Base-by-base conservation (phyloP, 1,140 invertebrate species). In the Calliphora vicina region DNA sequence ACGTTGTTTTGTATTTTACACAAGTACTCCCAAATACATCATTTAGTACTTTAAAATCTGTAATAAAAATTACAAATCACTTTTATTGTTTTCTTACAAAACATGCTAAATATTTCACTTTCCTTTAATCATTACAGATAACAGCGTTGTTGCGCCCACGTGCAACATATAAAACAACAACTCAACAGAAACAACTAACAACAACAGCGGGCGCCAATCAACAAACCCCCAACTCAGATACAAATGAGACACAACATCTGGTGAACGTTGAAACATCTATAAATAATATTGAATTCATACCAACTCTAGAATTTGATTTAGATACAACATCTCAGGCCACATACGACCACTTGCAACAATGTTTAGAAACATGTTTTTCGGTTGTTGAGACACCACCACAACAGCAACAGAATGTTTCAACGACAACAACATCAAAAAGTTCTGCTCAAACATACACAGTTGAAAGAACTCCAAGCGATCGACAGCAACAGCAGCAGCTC, bases 371-470 rank as follows among this genome's bases (percentile, higher is more conserved):
- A 67, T 67, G 20, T 67, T 67, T 67, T 8, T n/a, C 10, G 3
- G 35, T 45, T 43, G 74, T 17, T 78, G 35, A 20, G 35, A 10
- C 6, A 35, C 6, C 10, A 35, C 35, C 35, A 35, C 6, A 1
- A 6, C 35, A 35, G 35, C 35, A 35, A 35, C 35, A 35, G 35
- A 5, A 35, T 35, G 35, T 6, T 35, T 35, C 35, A 5, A 35
- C 35, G 10, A 35, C 35, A 35, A 35, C 29, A 80, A 2, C 80
- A n/a, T 50, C 80, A 81, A 86, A 15, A 82, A 82, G 84, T 78
- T 89, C 88, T 23, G 86, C 84, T 2, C 85, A 83, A 35, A 89
- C 88, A 72, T 89, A 85, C 83, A 85, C 89, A 88, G 88, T 89
- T 84, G 87, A 87, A 23, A 82, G 84, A 35, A 87, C 86, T 76